Evolutionary conservation across 2,888 invertebrate species (phyloP).

Genomic region (Syrphus vitripennis): DNA sequence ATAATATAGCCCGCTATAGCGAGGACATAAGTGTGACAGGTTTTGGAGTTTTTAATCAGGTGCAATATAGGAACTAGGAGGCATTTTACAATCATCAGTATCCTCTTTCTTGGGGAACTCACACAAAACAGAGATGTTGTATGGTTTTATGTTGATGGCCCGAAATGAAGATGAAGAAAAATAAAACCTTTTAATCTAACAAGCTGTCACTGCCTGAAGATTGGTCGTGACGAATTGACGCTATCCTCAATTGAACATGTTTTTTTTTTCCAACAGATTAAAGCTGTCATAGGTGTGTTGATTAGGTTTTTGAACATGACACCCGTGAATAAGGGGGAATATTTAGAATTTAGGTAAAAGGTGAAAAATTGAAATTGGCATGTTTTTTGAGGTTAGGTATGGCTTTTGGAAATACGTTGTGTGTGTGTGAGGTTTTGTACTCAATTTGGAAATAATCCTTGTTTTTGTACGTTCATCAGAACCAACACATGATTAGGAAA

Average conservation of each 20-base stretch:
- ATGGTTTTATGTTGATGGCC: slow-evolving; percentile 22
- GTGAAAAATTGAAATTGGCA: background rate
- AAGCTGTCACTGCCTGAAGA: slow-evolving; percentile 23
- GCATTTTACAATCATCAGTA: background rate
- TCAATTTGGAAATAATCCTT: too few relatives aligned
- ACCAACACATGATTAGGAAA: too few relatives aligned
- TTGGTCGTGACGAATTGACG: slow-evolving; percentile 15
- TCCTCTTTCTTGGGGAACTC: background rate
- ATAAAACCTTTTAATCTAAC: slow-evolving; percentile 21
- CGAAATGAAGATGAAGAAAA: slow-evolving; percentile 5
- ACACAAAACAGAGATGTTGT: slow-evolving; percentile 9
- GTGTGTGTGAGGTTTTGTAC: background rate
- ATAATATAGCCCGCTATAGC: background rate
- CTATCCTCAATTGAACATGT: slow-evolving; percentile 19
- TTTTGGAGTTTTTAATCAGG: slow-evolving; percentile 52
- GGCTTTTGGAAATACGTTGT: background rate
- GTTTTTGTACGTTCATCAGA: too few relatives aligned
- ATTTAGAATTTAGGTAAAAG: background rate
- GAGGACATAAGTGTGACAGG: slow-evolving; percentile 32
- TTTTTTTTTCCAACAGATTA: slow-evolving; percentile 16
- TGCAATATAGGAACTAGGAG: slow-evolving; percentile 29
- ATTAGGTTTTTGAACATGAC: slow-evolving; percentile 11
- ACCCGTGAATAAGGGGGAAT: background rate
- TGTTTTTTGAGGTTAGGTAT: background rate
- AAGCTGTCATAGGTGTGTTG: slow-evolving; percentile 5